A percentile compares a stretch with the other conserved stretches of the same genome.
Conservation (phyloP, 2,888 invertebrate genomes). For the Linnaemya vulpina region DNA sequence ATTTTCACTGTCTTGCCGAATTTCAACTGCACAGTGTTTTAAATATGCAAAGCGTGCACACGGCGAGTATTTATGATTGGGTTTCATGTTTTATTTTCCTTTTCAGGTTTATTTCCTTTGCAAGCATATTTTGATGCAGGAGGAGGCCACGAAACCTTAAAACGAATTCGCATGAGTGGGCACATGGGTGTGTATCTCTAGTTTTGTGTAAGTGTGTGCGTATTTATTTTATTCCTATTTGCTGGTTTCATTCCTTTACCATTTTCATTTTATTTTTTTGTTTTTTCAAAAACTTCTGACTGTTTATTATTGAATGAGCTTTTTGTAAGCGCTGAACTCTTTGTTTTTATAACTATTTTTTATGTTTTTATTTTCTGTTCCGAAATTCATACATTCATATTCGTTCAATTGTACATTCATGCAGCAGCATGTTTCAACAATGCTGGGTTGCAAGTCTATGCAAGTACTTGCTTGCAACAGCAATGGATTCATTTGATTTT, state of each 20-base stretch:
- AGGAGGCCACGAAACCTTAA: conserved; percentile 31
- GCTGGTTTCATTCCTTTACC: conserved; percentile 32
- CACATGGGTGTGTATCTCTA: not conserved
- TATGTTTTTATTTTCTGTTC: not conserved
- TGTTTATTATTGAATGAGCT: conserved; percentile 66
- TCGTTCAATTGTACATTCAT: conserved; percentile 46
- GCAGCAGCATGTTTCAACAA: conserved; percentile 46
- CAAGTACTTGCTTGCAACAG: conserved; percentile 44
- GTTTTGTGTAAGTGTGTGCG: not conserved
- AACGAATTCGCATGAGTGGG: conserved; percentile 7
- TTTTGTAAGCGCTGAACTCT: conserved; percentile 45
- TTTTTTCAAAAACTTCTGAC: conserved; percentile 44
- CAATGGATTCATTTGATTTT: conserved; percentile 48
- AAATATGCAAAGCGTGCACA: not conserved
- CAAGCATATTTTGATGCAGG: conserved; percentile 26
- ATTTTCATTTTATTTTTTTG: conserved; percentile 22
- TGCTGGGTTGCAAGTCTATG: conserved; percentile 1
- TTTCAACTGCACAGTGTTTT: not conserved
- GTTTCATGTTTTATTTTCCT: not conserved
- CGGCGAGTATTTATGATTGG: not conserved
- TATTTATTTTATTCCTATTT: conserved; percentile 8
- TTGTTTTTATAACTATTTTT: not conserved
- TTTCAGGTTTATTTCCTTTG: conserved; percentile 44
- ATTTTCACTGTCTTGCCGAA: not conserved
- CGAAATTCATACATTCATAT: conserved; percentile 42